These are phyloP conservation scores for Anas acuta DNA, from an alignment of 2,797 vertebrate genomes.

Conservation along the genomic window DNA sequence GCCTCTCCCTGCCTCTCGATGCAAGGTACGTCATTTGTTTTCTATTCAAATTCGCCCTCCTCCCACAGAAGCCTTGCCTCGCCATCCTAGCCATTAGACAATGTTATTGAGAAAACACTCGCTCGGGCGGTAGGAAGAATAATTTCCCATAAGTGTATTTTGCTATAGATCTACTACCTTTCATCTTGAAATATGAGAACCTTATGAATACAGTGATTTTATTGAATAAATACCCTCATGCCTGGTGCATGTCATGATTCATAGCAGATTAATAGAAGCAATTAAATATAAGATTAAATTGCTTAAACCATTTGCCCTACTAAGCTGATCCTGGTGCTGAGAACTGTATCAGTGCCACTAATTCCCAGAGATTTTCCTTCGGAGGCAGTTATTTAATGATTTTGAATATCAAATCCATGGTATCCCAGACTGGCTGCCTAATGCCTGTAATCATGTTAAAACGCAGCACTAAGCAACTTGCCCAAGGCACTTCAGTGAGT, in stretches of 20 bases:
- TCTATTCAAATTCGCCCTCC: slow-evolving; percentile 58
- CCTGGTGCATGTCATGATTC: slow-evolving; percentile 40
- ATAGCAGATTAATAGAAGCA: slow-evolving; percentile 58
- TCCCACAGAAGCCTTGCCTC: slow-evolving; percentile 39
- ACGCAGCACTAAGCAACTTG: slow-evolving; percentile 5
- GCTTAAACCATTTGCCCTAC: slow-evolving; percentile 31
- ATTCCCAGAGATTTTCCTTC: slow-evolving; percentile 55
- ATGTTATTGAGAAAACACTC: slow-evolving; percentile 10
- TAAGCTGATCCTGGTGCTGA: slow-evolving; percentile 22
- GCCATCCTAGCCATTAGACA: not conserved
- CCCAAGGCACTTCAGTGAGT: not conserved
- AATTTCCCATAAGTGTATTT: slow-evolving; percentile 52
- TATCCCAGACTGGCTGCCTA: slow-evolving; percentile 37
- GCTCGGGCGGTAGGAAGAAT: not conserved
- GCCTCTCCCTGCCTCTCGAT: slow-evolving; percentile 34
- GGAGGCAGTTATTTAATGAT: slow-evolving; percentile 58
- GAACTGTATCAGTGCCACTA: slow-evolving; percentile 37
- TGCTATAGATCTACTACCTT: slow-evolving; percentile 26
- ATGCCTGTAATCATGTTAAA: slow-evolving; percentile 56
- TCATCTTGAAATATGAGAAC: slow-evolving; percentile 19
- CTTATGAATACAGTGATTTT: slow-evolving; percentile 48
- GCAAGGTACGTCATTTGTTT: slow-evolving; percentile 49
- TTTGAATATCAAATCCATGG: slow-evolving; percentile 56
- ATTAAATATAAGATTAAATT: slow-evolving; percentile 64
- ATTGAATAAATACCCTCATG: slow-evolving; percentile 42